A percentile compares a stretch with the other conserved stretches of the same genome.
Conservation (phyloP, 2,797 vertebrate species). For the Diceros bicornis region DNA sequence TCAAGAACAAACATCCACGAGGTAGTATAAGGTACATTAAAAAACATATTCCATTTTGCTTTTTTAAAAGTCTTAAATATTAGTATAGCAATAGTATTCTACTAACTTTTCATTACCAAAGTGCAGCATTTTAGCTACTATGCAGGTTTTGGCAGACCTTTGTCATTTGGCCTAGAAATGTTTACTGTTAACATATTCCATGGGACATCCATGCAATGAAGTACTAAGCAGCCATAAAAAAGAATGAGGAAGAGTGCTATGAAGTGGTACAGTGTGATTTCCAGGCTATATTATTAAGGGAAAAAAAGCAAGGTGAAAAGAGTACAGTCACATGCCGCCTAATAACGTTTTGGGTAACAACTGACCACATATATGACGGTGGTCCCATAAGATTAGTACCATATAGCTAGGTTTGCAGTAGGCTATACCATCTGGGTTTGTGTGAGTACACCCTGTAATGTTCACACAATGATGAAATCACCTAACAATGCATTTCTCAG, state of each 20-base stretch:
- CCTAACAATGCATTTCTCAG: too few species aligned
- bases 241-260: background rate
- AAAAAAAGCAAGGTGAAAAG: background rate
- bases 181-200: background rate
- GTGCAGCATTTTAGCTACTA: constrained; percentile 14
- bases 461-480: too few species aligned
- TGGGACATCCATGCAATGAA: background rate
- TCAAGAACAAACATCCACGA: constrained; percentile 12
- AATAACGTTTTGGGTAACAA: too few species aligned
- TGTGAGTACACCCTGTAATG: too few species aligned
- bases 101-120: constrained; percentile 17
- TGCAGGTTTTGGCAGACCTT: background rate
- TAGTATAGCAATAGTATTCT: constrained; percentile 41
- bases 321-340: too few species aligned
- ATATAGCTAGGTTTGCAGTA: too few species aligned
- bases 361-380: too few species aligned
- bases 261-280: background rate
- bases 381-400: too few species aligned
- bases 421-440: too few species aligned
- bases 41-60: background rate
- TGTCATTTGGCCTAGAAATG: background rate
- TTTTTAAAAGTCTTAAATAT: constrained; percentile 32
- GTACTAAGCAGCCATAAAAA: background rate
- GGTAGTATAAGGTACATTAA: background rate
- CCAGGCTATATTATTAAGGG: background rate